Evolutionary conservation across 2,113 vertebrate genomes (phyloP), one percentile per base, ranked within the genome.

Genomic region (Anguilla japonica): DNA sequence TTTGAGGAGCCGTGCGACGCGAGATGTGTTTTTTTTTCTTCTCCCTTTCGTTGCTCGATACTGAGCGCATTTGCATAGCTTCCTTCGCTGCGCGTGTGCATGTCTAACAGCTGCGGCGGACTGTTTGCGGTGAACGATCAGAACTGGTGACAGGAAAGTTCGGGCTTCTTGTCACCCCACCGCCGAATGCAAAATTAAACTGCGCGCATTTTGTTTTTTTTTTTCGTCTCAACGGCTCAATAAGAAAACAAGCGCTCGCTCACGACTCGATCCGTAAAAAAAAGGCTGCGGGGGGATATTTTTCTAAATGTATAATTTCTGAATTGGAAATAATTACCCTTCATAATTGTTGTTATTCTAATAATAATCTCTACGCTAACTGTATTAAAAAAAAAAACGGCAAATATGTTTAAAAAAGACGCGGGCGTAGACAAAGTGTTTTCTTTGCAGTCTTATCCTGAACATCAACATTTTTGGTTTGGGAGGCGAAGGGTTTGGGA

Each of bases 141-240:
- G 92, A 94, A 91, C 41, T 89, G 87, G 91, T 95, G 95, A 95
- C 93, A 93, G 92, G 90, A 92, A 85, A 93, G 93, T 93, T 94
- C 88, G 92, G 93, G 91, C 93, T 91, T 90, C 85, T 88, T 87
- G 86, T 83, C 86, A 84, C 86, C 88, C 89, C 88, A 91, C 91
- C 92, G 87, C 91, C 7, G 87, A 87, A 15, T 79, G 88, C 89
- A 11, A 87, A 79, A 86, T 87, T 87, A 86, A 86, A 88, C 81
- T 56, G 29, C 80, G 87, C 57, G 46, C 79, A 57, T 82, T 89
- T 87, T 79, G 71, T 40, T 81, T 87, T 85, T 43, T 34, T 41
- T 56, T 82, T 91, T 92, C 88, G 84, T 34, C 34, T 34, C 87
- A 89, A 50, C 20, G 90, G 87, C 86, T 87, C 89, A 91, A 89